A percentile compares a stretch with the other conserved stretches of the same genome.
Conservation (phyloP, 2,113 vertebrate genomes). For the Cepphus grylle region DNA sequence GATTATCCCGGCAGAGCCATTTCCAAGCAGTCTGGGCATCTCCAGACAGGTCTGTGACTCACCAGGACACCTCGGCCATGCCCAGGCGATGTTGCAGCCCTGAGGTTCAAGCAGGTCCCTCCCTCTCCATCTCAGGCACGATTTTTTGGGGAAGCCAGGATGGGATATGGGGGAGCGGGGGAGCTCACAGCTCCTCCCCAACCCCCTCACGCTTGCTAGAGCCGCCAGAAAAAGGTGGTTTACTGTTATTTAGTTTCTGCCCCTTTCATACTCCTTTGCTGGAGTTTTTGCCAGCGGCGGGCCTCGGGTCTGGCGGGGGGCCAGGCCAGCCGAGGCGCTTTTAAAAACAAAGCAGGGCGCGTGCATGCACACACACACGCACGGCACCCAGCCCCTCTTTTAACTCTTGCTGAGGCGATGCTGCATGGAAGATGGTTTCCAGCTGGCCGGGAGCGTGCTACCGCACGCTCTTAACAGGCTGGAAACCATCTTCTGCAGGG, state of each 20-base stretch:
- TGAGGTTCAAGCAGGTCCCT: background rate
- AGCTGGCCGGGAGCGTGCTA: background rate
- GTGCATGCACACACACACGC: slow-evolving; percentile 61
- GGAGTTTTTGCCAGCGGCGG: slow-evolving; percentile 39
- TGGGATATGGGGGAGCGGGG: background rate
- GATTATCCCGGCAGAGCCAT: background rate
- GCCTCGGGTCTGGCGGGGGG: slow-evolving; percentile 14
- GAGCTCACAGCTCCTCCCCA: background rate
- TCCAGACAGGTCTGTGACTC: slow-evolving; percentile 66
- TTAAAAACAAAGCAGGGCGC: slow-evolving; percentile 57
- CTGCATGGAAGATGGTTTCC: background rate
- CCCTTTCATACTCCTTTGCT: slow-evolving; percentile 39
- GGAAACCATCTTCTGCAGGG: background rate
- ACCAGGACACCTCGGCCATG: slow-evolving; percentile 11
- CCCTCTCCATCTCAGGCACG: background rate
- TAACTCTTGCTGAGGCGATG: background rate
- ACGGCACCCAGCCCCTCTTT: slow-evolving; percentile 35
- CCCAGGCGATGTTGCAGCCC: background rate
- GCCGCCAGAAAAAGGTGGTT: background rate
- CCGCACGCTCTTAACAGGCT: rapidly evolving
- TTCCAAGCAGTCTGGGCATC: slow-evolving; percentile 54
- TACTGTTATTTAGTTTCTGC: slow-evolving; percentile 44
- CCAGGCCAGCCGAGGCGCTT: slow-evolving; percentile 50
- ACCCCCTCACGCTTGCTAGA: background rate
- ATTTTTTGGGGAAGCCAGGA: background rate